Evolutionary conservation across 2,113 vertebrate genomes (phyloP).

Genomic region (Notiomystis cincta): DNA sequence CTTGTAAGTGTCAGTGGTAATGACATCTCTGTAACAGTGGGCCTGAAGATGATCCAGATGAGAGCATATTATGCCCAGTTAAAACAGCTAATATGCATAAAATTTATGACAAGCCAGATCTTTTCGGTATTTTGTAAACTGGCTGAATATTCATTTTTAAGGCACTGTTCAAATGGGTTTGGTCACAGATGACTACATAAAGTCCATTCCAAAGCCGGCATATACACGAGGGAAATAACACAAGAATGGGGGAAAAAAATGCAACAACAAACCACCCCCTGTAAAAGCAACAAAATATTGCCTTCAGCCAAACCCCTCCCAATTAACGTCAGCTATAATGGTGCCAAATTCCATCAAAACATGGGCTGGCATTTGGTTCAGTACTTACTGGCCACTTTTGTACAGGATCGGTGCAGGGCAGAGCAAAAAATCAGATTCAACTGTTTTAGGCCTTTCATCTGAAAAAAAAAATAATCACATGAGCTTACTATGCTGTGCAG

Average conservation of each 20-base stretch:
- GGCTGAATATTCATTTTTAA: conserved; percentile 30
- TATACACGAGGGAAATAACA: background rate
- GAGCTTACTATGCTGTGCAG: background rate
- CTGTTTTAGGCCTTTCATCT: conserved; percentile 81
- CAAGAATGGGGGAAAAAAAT: background rate
- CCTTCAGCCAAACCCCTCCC: background rate
- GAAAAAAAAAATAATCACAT: conserved; percentile 50
- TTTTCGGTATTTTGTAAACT: conserved; percentile 27
- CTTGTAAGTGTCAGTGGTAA: conserved; percentile 53
- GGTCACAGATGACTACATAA: conserved; percentile 12
- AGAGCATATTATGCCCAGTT: conserved; percentile 28
- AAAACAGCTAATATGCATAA: conserved; percentile 49
- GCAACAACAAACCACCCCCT: background rate
- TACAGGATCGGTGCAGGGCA: conserved; percentile 87
- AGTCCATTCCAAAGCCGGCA: background rate
- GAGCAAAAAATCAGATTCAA: conserved; percentile 81
- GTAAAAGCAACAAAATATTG: background rate
- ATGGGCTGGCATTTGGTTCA: background rate
- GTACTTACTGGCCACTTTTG: conserved; percentile 92
- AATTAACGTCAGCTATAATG: background rate
- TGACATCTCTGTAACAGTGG: conserved; percentile 35
- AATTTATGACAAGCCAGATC: conserved; percentile 26
- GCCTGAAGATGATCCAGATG: conserved; percentile 17
- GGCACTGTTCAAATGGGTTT: conserved; percentile 22
- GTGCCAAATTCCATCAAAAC: background rate